Conservation (phyloP, 1,140 invertebrate genomes). For the Drosophila erecta region DNA sequence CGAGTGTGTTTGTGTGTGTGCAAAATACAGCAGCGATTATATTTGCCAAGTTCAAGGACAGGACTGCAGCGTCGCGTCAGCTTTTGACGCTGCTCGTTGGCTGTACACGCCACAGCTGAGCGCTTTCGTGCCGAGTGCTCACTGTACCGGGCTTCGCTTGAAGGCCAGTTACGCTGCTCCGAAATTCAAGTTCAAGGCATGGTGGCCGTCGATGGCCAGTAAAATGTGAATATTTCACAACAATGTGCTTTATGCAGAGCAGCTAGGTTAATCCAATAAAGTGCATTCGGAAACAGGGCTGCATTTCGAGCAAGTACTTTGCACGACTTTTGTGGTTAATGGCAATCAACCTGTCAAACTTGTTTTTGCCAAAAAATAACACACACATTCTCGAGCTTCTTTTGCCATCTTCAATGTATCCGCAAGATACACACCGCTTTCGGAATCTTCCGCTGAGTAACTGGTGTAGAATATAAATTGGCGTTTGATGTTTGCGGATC, state of each 20-base stretch:
- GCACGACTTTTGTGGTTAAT: conserved; percentile 5
- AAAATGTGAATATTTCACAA: too few species aligned
- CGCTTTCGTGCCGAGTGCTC: conserved; percentile 8
- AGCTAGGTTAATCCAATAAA: neutral
- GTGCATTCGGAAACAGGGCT: neutral
- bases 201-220: too few species aligned
- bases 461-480: too few species aligned
- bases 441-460: neutral
- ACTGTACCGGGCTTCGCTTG: conserved; percentile 63
- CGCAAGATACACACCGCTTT: neutral
- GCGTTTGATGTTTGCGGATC: too few species aligned
- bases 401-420: neutral
- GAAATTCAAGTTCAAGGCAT: conserved; percentile 70
- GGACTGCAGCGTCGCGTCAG: conserved; percentile 50
- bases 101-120: conserved; percentile 41
- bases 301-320: conserved; percentile 6
- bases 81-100: conserved; percentile 63
- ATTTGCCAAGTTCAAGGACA: conserved; percentile 77
- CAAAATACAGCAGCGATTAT: conserved; percentile 23
- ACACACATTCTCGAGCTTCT: neutral
- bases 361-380: conserved; percentile 60
- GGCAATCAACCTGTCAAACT: conserved; percentile 55
- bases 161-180: conserved; percentile 49
- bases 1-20: conserved; percentile 14
- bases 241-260: too few species aligned